Evolutionary conservation across 1,140 invertebrate genomes (phyloP).

Genomic region (Aphis craccivora): DNA sequence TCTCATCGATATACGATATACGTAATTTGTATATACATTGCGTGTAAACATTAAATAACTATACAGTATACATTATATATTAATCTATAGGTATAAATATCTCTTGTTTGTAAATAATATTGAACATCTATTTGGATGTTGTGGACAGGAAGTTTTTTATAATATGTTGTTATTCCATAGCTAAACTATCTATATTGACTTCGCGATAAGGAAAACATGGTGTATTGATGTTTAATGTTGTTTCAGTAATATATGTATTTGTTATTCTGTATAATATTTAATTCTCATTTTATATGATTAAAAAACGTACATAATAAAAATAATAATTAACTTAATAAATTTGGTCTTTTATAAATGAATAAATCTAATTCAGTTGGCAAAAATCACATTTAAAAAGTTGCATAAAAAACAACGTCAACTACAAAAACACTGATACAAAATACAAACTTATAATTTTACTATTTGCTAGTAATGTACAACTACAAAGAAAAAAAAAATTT

Average conservation of each 20-base stretch:
- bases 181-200: neutral
- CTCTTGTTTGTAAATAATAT: neutral
- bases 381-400: neutral
- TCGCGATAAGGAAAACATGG: neutral
- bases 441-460: neutral
- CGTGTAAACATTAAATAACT: neutral
- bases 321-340: neutral
- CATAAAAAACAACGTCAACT: neutral
- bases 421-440: neutral
- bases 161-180: neutral
- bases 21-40: neutral
- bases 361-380: neutral
- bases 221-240: neutral
- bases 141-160: constrained; percentile 13
- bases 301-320: neutral
- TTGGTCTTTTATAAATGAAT: neutral
- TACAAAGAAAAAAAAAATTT: neutral
- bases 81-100: neutral
- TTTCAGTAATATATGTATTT: neutral
- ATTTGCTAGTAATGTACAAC: neutral
- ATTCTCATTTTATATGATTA: neutral
- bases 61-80: neutral
- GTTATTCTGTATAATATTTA: neutral
- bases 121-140: neutral
- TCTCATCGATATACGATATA: neutral